Base-by-base conservation (phyloP, 2,113 vertebrate genomes). In the Rhinopithecus roxellana region DNA sequence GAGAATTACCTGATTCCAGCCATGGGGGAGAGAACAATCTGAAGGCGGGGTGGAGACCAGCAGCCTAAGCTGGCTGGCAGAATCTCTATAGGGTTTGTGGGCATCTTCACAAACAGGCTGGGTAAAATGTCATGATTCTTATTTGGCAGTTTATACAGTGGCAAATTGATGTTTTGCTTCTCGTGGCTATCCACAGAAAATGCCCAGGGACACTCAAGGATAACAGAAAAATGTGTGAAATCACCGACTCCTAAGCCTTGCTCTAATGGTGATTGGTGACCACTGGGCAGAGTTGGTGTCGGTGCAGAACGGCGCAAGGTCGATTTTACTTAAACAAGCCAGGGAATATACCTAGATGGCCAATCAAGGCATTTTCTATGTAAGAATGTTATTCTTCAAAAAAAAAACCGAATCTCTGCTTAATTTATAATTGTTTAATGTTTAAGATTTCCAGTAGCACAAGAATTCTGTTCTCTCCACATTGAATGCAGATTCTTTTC, bases 11-110 rank as follows among this genome's bases (percentile, higher is more conserved):
- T 40, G 13, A 13, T 43, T 30, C 4, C 30, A 72, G 23, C 8
- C 70, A 45, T 8, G 0, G 1, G 5, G 10, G 0, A 61, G 74
- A 38, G 55, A 72, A 38, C 16, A 55, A n/a, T 12, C 25, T 18
- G 10, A 20, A 70, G 50, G 40, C 7, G 10, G 18, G 64, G 38
- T 75, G 45, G 86, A 48, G 38, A 77, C n/a, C 35, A 27, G 38
- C 35, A 38, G 67, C 22, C 20, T 30, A n/a, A 59, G 16, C 14
- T 52, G 20, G 9, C 69, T 40, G 38, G 13, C 27, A 55, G 52
- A 55, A 55, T 67, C 88, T 43, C 82, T 52, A 3, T 3, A 43
- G 48, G 13, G 59, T 43, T 77, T 75, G 48, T 40, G 30, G 35
- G 40, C 40, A 48, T 78, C 77, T 83, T 78, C 59, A 43, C 59